phyloP scores from a whole-genome alignment of 2,113 vertebrate species.

The Ochotona curzoniae region DNA sequence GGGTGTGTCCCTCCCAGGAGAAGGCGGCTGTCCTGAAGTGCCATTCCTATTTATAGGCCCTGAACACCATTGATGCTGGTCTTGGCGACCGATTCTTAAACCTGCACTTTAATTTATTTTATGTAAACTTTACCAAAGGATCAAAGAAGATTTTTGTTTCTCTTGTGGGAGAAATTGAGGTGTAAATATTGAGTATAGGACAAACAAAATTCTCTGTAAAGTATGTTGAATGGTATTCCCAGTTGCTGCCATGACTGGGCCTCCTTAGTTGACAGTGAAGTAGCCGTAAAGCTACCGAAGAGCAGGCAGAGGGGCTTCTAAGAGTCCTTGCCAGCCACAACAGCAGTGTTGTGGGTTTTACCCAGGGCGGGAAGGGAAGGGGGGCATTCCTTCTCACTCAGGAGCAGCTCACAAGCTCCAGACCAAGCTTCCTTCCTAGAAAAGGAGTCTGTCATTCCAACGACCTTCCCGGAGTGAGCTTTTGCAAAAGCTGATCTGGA shows the following conservation, averaged over 20 bases:
- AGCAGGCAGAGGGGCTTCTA: not conserved
- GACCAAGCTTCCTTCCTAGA: slow-evolving; percentile 4
- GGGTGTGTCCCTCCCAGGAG: not conserved
- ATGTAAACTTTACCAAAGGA: slow-evolving; percentile 52
- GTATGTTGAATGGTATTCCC: not conserved
- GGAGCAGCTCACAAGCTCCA: slow-evolving; percentile 17
- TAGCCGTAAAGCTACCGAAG: not conserved
- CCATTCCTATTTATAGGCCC: slow-evolving; percentile 5
- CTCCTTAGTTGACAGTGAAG: slow-evolving; percentile 46
- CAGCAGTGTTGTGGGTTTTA: not conserved
- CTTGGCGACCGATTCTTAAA: not conserved
- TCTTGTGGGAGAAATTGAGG: slow-evolving; percentile 67
- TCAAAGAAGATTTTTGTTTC: slow-evolving; percentile 32
- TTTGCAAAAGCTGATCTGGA: slow-evolving; percentile 52
- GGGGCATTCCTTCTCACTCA: slow-evolving; percentile 47
- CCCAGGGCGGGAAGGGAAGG: not conserved
- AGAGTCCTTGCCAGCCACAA: not conserved
- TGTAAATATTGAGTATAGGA: slow-evolving; percentile 70
- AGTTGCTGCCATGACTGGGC: not conserved
- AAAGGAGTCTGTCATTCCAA: slow-evolving; percentile 48
- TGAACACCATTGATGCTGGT: not conserved
- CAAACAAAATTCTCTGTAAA: slow-evolving; percentile 21
- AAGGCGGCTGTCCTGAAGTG: not conserved
- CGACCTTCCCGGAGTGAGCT: slow-evolving; percentile 47
- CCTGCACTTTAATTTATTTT: slow-evolving; percentile 79